Conservation (phyloP, 2,888 invertebrate genomes). For the Synergus umbraculus region DNA sequence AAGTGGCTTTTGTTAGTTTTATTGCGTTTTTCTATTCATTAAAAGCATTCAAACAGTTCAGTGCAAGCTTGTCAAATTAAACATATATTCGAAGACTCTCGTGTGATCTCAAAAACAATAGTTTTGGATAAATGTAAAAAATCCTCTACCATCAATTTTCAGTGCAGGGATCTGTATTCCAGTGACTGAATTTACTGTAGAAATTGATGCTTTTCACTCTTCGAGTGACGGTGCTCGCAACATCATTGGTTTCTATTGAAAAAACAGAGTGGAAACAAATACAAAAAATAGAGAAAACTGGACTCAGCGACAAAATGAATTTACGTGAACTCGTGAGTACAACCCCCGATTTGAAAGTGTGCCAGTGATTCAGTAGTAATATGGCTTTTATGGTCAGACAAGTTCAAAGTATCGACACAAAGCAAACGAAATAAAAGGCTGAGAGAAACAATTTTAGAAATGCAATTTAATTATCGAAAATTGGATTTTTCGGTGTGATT, state of each 20-base stretch:
- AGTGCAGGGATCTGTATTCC: background rate
- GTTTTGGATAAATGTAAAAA: slow-evolving; percentile 26
- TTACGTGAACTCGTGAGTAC: background rate
- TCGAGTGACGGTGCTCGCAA: slow-evolving; percentile 13
- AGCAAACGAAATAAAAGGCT: background rate
- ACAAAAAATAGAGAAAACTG: slow-evolving; percentile 1
- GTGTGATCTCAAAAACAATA: slow-evolving; percentile 21
- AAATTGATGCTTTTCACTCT: slow-evolving; percentile 34
- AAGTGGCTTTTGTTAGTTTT: background rate
- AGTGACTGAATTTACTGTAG: slow-evolving; percentile 14
- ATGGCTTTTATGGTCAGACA: background rate
- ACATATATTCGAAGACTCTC: slow-evolving; percentile 7
- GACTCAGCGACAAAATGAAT: background rate
- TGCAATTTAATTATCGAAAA: background rate
- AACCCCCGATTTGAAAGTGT: background rate
- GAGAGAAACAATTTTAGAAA: background rate
- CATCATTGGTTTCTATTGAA: slow-evolving; percentile 19
- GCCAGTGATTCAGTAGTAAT: slow-evolving; percentile 7
- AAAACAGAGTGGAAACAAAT: slow-evolving; percentile 18
- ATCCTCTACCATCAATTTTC: slow-evolving; percentile 17
- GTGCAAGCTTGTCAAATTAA: slow-evolving; percentile 4
- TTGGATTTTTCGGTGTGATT: background rate
- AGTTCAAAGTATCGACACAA: background rate
- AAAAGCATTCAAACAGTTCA: background rate
- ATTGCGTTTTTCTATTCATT: slow-evolving; percentile 16